Base-by-base conservation (phyloP, 2,888 invertebrate genomes). In the Gerris lacustris region DNA sequence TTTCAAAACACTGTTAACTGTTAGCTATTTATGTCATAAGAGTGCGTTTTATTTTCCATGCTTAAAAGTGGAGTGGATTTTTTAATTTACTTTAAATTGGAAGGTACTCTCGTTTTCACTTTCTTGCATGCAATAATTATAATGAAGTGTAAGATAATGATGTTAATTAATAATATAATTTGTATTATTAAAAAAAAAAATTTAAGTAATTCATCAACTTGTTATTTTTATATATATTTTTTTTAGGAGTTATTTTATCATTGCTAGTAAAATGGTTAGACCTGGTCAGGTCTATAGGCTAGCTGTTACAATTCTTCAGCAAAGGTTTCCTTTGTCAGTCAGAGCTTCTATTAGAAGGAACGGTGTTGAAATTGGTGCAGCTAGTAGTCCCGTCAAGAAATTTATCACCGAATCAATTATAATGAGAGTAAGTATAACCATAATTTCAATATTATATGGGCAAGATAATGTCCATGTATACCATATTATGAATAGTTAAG, bases 281-380 rank as follows among this genome's bases (percentile, higher is more conserved):
- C 96, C 97, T 0, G 93, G 92, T 0, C 92, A 95, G 78, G 87
- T 96, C 70, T 94, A 94, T 80, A 88, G 92, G 77, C 88, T 96
- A 6, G 89, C 91, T 0, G 94, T 92, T 0, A 91, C 90, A 70
- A 88, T 96, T 55, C 82, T 96, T 45, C 86, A 88, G 78, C 88
- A 91, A 6, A 87, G 88, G 69, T 83, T 89, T 73, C 91, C 92
- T 47, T 87, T 96, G 79, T 90, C 89, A 2, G 89, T 96, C 1
- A 85, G 93, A 73, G 91, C 94, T 0, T 92, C 96, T 69, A 92
- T 96, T 74, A 90, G 92, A 73, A 86, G 93, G 76, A 91, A 95
- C 79, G 92, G 93, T 1, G 92, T 95, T 0, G 94, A 94, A 80
- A 86, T 96, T 75, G 86, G 91, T n/a, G 87, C 91, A 31, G 91